These are phyloP conservation scores for Xanthostigma xanthostigma DNA, from an alignment of 2,888 invertebrate genomes.

Conservation along the genomic window DNA sequence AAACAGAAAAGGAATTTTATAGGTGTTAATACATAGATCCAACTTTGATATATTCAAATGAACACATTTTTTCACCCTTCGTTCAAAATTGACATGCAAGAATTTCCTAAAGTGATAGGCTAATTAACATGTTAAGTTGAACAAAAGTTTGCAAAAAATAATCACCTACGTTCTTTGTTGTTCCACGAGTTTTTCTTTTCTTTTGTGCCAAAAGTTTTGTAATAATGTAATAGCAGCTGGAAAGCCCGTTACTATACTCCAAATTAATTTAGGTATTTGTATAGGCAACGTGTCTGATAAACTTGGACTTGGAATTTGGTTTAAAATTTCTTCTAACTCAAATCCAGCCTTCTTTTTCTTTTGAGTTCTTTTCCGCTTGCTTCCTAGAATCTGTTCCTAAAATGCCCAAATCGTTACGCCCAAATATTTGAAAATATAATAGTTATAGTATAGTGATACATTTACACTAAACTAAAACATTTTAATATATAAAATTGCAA, in stretches of 20 bases:
- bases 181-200: slow-evolving; percentile 6
- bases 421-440: too few relatives aligned
- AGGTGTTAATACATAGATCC: not conserved
- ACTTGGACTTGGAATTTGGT: slow-evolving; percentile 55
- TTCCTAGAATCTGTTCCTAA: slow-evolving; percentile 56
- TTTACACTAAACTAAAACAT: too few relatives aligned
- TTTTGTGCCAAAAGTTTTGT: slow-evolving; percentile 7
- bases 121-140: too few relatives aligned
- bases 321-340: slow-evolving; percentile 46
- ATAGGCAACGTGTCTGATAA: slow-evolving; percentile 65
- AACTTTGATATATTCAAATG: too few relatives aligned
- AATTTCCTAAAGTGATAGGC: too few relatives aligned
- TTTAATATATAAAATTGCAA: too few relatives aligned
- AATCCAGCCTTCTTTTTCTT: slow-evolving; percentile 45
- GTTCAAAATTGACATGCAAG: too few relatives aligned
- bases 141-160: not conserved
- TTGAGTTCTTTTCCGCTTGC: slow-evolving; percentile 47
- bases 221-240: slow-evolving; percentile 33
- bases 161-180: not conserved
- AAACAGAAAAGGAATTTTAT: too few relatives aligned
- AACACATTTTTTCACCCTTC: too few relatives aligned
- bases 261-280: slow-evolving; percentile 59
- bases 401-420: slow-evolving; percentile 9
- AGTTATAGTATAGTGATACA: too few relatives aligned
- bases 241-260: slow-evolving; percentile 42